A percentile compares a stretch with the other conserved stretches of the same genome.
Evolutionary conservation across 2,888 invertebrate genomes (phyloP).

Genomic region (Rhagium mordax): DNA sequence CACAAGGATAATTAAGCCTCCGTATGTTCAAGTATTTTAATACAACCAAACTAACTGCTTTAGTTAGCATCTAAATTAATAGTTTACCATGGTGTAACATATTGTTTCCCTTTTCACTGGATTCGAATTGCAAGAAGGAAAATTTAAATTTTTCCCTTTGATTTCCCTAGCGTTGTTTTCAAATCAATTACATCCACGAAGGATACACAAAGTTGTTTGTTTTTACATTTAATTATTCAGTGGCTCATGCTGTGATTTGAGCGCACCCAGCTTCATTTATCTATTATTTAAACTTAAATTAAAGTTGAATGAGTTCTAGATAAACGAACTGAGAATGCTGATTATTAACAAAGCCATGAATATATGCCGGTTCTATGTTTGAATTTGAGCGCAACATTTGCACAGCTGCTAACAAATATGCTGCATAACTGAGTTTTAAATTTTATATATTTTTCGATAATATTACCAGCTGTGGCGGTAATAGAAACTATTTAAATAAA

Average conservation of each 20-base stretch:
- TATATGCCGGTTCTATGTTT: neutral
- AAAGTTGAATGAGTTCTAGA: neutral
- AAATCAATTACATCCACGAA: constrained; percentile 38
- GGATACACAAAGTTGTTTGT: constrained; percentile 31
- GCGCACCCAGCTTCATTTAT: constrained; percentile 8
- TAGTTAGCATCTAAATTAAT: constrained; percentile 19
- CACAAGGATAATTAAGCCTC: no score
- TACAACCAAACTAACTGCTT: neutral
- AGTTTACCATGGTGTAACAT: neutral
- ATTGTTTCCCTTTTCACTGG: neutral
- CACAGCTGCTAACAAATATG: neutral
- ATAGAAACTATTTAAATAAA: no score
- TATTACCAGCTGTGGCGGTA: neutral
- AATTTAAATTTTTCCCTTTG: constrained; percentile 30
- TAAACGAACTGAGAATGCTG: neutral
- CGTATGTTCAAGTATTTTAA: neutral
- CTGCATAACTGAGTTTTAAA: neutral
- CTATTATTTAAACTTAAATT: constrained; percentile 28
- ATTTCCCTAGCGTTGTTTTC: constrained; percentile 39
- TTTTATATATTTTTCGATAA: neutral
- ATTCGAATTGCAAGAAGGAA: neutral
- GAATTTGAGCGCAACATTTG: neutral
- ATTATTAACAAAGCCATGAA: neutral
- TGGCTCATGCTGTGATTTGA: neutral
- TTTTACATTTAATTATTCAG: constrained; percentile 32